phyloP scores from a whole-genome alignment of 2,888 invertebrate species.

The Neria commutata region DNA sequence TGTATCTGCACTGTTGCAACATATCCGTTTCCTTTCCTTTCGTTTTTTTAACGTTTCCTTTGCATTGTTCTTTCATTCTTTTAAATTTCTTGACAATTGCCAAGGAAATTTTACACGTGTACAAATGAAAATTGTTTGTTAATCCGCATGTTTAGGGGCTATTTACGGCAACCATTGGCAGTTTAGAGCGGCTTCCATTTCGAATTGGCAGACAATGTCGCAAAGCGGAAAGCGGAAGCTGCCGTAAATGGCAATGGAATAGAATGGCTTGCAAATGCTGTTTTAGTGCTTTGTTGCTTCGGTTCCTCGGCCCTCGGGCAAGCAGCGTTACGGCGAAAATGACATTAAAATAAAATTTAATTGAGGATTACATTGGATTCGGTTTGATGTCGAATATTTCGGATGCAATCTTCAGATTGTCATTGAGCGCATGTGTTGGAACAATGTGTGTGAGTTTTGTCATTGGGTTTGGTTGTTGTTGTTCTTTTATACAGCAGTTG shows the following conservation, averaged over 20 bases:
- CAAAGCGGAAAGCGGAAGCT: conserved; percentile 12
- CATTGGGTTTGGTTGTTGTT: too few relatives aligned
- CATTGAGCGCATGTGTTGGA: too few relatives aligned
- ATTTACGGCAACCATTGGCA: conserved; percentile 47
- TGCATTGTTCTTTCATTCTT: conserved; percentile 26
- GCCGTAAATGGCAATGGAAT: too few relatives aligned
- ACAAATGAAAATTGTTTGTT: conserved; percentile 47
- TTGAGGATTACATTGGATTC: conserved; percentile 51
- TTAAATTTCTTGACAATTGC: conserved; percentile 24
- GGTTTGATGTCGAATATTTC: conserved; percentile 18
- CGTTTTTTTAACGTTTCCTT: conserved; percentile 40
- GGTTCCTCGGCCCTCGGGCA: too few relatives aligned
- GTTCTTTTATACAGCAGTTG: too few relatives aligned
- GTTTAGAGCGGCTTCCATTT: conserved; percentile 37
- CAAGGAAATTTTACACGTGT: conserved; percentile 25
- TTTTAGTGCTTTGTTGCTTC: conserved; percentile 15
- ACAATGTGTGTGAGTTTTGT: too few relatives aligned
- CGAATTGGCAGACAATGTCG: conserved; percentile 24
- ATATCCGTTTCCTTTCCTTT: conserved; percentile 49
- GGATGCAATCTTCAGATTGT: conserved; percentile 4
- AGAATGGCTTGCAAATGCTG: conserved; percentile 2
- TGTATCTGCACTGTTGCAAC: conserved; percentile 43
- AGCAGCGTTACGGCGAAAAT: conserved; percentile 43
- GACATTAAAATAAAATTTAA: conserved; percentile 56
- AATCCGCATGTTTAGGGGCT: conserved; percentile 54